Evolutionary conservation across 2,113 vertebrate genomes (phyloP).

Genomic region (Prinia subflava): DNA sequence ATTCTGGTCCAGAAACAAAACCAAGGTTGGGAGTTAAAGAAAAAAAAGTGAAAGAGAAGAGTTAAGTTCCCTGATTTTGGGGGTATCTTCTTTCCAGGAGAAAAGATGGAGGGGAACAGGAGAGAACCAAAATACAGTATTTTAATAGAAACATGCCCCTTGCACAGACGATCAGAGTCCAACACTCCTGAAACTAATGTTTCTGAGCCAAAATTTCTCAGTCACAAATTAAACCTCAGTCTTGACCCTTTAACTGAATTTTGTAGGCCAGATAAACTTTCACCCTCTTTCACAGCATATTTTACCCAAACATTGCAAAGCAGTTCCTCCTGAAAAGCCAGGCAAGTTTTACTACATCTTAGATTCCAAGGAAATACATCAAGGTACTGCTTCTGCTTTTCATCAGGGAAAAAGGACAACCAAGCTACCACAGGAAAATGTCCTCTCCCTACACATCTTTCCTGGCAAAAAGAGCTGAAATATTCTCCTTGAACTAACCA

Average conservation of each 20-base stretch:
- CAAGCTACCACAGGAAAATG: neutral
- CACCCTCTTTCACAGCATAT: neutral
- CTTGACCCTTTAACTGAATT: neutral
- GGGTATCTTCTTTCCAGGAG: neutral
- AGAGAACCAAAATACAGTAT: neutral
- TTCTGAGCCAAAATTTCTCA: neutral
- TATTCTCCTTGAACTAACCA: neutral
- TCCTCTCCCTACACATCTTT: neutral
- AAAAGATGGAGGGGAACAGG: fast-evolving
- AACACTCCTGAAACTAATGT: neutral
- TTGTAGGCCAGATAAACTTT: neutral
- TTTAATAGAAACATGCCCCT: neutral
- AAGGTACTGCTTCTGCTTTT: neutral
- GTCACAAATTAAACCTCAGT: neutral
- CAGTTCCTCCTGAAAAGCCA: neutral
- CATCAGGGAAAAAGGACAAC: neutral
- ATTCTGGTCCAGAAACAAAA: neutral
- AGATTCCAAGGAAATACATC: neutral
- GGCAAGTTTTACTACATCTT: neutral
- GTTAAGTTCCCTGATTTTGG: neutral
- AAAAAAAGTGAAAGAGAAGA: neutral
- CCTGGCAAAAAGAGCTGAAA: neutral
- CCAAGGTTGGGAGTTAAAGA: neutral
- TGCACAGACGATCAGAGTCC: neutral
- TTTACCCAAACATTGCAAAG: neutral